Base-by-base conservation (phyloP, 64 coral and sea anemone genomes). In the Pachyseris speciosa region DNA sequence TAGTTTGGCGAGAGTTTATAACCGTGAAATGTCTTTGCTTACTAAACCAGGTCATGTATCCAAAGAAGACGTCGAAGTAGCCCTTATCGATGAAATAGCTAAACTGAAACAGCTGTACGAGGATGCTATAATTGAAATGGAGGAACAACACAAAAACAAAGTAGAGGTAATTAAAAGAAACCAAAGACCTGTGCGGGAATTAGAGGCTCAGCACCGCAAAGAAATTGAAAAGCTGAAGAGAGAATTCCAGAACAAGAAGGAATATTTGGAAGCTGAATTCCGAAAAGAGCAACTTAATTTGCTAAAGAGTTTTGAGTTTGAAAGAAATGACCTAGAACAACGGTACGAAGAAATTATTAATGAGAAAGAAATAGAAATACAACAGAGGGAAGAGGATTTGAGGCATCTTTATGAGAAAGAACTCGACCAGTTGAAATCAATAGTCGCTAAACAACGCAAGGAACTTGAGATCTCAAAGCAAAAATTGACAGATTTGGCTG, bases 261-360 rank as follows among this genome's bases (percentile, higher is more conserved):
- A 90, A 85, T 39, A 84, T 25, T 44, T 97, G 29, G 95, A 97
- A 72, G 80, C 71, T 15, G 33, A 83, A 90, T 75, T 93, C 34
- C 69, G 95, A 52, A 97, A 93, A 30, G 95, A 97, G 51, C 95
- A 97, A 37, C 79, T 97, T 27, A 93, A 90, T 53, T 87, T 93
- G 13, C 32, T 97, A 2, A 89, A 88, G 66, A 97, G 86, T 45
- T 93, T 97, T 33, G 85, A 88, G 26, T 93, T 97, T 86, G 95
- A 97, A 74, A 89, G 84, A 37, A 83, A 86, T 72, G 95, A 97
- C 51, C 57, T 90, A 2, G 91, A 97, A 44, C 92, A 74, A 29
- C 63, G 60, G 27, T 97, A 74, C 47, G 61, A 97, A 74, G 77
- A 85, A 6, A 26, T 90, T 26, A 72, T 94, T 34, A 80, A 90